Conservation (phyloP, 2,113 vertebrate genomes). For the Callionymus lyra region DNA sequence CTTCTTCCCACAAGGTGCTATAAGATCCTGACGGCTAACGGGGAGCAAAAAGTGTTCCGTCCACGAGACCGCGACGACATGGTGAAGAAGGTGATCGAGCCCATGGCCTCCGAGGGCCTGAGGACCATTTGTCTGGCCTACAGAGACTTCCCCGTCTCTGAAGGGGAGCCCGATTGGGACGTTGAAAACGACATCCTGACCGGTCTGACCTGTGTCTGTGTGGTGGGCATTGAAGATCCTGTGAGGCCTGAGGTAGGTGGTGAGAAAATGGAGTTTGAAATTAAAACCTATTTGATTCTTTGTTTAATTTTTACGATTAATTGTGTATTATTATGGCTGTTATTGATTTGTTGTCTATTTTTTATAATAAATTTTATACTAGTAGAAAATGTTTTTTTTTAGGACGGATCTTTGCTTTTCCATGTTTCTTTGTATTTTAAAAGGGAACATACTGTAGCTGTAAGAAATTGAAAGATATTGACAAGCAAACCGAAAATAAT, state of each 20-base stretch:
- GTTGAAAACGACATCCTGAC: slow-evolving; percentile 89
- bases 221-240: slow-evolving; percentile 97
- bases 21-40: slow-evolving; percentile 85
- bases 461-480: no score
- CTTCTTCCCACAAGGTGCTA: slow-evolving; percentile 73
- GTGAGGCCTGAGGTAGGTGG: slow-evolving; percentile 85
- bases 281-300: no score
- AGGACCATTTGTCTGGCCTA: slow-evolving; percentile 95
- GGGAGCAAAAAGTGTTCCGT: slow-evolving; percentile 86
- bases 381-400: no score
- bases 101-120: slow-evolving; percentile 96
- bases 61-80: slow-evolving; percentile 91
- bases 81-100: slow-evolving; percentile 93
- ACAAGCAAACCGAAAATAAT: no score
- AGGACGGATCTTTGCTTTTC: no score
- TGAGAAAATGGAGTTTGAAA: no score
- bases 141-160: slow-evolving; percentile 84
- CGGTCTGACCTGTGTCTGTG: slow-evolving; percentile 87
- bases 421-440: no score
- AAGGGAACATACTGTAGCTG: no score
- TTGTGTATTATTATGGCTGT: no score
- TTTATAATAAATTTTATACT: no score
- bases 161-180: slow-evolving; percentile 94
- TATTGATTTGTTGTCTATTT: no score
- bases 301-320: no score